phyloP scores from a whole-genome alignment of 2,888 invertebrate species.

The Maniola hyperantus region DNA sequence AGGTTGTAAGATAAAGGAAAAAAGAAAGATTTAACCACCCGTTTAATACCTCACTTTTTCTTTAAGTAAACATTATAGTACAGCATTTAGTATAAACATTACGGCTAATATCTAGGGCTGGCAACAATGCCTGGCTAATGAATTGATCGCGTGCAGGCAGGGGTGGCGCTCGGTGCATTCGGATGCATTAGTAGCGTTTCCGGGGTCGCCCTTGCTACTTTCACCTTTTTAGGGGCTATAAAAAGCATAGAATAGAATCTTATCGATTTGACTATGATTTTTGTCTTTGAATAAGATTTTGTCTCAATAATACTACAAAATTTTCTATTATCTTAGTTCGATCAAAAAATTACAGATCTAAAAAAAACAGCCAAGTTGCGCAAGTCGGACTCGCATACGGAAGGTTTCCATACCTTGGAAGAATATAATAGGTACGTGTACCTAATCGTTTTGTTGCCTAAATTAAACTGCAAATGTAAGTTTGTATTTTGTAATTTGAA shows the following conservation, averaged over 20 bases:
- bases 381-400: too few relatives aligned
- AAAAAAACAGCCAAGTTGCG: too few relatives aligned
- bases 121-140: slow-evolving; percentile 70
- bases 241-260: slow-evolving; percentile 28
- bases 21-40: neutral
- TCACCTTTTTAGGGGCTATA: slow-evolving; percentile 41
- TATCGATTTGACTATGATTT: slow-evolving; percentile 21
- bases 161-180: slow-evolving; percentile 67
- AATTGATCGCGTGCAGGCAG: slow-evolving; percentile 73
- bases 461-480: too few relatives aligned
- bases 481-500: too few relatives aligned
- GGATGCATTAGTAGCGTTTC: slow-evolving; percentile 81
- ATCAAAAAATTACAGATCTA: too few relatives aligned
- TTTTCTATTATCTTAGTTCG: neutral
- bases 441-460: too few relatives aligned
- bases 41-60: slow-evolving; percentile 1
- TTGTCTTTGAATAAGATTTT: slow-evolving; percentile 25
- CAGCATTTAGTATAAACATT: slow-evolving; percentile 27
- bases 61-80: slow-evolving; percentile 15
- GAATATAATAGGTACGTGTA: too few relatives aligned
- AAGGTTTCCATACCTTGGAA: too few relatives aligned
- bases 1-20: neutral
- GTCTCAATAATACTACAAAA: neutral
- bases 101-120: slow-evolving; percentile 31
- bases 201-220: slow-evolving; percentile 56